phyloP scores from a whole-genome alignment of 35 echinoderm and acorn worm species.

The Heliocidaris erythrogramma region DNA sequence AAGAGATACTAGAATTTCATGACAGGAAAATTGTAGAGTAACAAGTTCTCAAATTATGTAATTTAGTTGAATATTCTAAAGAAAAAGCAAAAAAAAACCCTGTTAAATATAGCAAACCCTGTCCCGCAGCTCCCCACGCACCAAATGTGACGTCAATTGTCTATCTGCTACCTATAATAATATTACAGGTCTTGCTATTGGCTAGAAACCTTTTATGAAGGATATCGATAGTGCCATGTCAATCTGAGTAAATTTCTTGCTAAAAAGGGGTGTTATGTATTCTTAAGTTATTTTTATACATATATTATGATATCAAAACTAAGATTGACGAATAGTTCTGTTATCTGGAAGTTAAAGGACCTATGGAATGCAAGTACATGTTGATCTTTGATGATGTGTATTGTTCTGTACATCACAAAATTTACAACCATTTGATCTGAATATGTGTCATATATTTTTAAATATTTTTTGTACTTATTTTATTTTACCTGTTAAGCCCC shows the following conservation, averaged over 20 bases:
- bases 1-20: not conserved
- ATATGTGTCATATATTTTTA: too few relatives aligned
- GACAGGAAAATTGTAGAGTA: not conserved
- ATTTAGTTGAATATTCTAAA: not conserved
- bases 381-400: too few relatives aligned
- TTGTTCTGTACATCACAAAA: too few relatives aligned
- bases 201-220: not conserved
- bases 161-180: not conserved
- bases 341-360: too few relatives aligned
- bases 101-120: not conserved
- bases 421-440: too few relatives aligned
- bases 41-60: not conserved
- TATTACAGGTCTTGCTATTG: too few relatives aligned
- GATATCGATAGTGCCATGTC: not conserved
- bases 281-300: not conserved
- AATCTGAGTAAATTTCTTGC: not conserved
- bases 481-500: too few relatives aligned
- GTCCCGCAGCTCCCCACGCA: not conserved
- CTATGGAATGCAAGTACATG: too few relatives aligned
- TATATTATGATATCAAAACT: not conserved
- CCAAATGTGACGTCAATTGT: conserved; percentile 1
- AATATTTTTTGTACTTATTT: too few relatives aligned
- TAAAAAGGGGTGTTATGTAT: not conserved
- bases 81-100: not conserved
- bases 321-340: not conserved